Base-by-base conservation (phyloP, 2,797 vertebrate genomes). In the Rallus crepitans region DNA sequence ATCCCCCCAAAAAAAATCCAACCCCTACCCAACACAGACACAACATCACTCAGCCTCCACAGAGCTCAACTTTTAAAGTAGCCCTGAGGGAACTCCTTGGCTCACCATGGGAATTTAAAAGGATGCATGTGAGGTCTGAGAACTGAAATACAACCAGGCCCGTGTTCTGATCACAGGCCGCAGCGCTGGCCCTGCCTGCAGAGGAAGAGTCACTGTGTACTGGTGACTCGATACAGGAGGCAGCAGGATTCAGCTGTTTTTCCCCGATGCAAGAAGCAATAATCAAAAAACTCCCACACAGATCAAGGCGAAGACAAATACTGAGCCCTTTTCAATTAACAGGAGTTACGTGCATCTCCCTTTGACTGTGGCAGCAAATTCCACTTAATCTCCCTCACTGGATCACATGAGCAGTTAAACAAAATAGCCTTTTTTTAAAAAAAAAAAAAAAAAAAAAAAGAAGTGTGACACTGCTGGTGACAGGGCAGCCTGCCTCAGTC, bases 321-420 rank as follows among this genome's bases (percentile, higher is more conserved):
- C 45, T 18, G 72, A 68, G 40, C 55, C 66, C 28, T 69, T 87
- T 59, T 89, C 7, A 73, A 19, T 90, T 90, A 94, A 48, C 20
- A 48, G 87, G 90, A 94, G 75, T 70, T 64, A 63, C 0, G 6
- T 42, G 88, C 87, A 45, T 79, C 84, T 86, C 82, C 69, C 79
- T 70, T 63, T 37, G 70, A 76, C 42, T 8, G 53, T 27, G 87
- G 60, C 82, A 86, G 90, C 78, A 83, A 96, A 97, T 92, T 87
- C 90, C 85, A 72, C 68, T 86, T 75, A 85, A 95, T 87, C 82
- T 80, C 48, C 72, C 93, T 94, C 87, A 79, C 53, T 56, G 42
- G 20, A 52, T 19, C 93, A 93, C 4, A 8, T 64, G 64, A 94
- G 88, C 30, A 47, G n/a, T 2, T 95, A 57, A 50, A 72, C 30